Percentiles rank a stretch among this genome's conserved stretches.
Evolutionary conservation across 30 jellyfish, hydroid and myxozoan species (phyloP).

Genomic region (Aurelia sp.): DNA sequence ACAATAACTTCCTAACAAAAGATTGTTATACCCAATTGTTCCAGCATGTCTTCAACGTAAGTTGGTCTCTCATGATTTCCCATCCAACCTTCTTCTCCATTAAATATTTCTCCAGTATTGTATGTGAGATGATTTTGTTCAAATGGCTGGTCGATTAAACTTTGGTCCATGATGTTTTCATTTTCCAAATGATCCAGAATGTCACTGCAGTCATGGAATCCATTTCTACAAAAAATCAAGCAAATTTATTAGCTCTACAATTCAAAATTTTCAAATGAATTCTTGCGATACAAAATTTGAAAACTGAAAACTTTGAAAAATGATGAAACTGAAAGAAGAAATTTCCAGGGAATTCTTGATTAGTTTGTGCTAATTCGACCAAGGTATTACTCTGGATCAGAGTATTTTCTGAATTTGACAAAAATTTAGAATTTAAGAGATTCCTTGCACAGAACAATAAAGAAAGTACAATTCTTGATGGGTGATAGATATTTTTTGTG

Average conservation of each 20-base stretch:
- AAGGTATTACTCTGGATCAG: too few relatives aligned
- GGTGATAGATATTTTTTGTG: too few relatives aligned
- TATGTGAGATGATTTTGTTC: slow-evolving; percentile 1
- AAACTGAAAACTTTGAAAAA: too few relatives aligned
- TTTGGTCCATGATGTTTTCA: slow-evolving; percentile 21
- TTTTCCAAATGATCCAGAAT: slow-evolving; percentile 33
- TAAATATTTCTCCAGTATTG: not conserved
- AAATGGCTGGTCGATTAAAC: not conserved
- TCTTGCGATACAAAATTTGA: too few relatives aligned
- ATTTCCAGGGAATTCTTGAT: too few relatives aligned
- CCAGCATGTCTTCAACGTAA: slow-evolving; percentile 18
- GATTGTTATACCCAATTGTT: slow-evolving; percentile 24
- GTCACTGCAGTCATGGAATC: slow-evolving; percentile 3
- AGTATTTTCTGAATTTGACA: too few relatives aligned
- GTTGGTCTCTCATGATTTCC: not conserved
- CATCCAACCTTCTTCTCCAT: not conserved
- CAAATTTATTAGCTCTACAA: not conserved
- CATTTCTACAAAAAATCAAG: not conserved
- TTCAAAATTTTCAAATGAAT: not conserved
- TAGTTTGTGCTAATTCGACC: too few relatives aligned
- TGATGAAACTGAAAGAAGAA: too few relatives aligned
- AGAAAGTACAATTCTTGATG: too few relatives aligned
- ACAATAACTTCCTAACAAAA: not conserved
- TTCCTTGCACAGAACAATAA: too few relatives aligned
- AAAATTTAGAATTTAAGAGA: too few relatives aligned